These are phyloP conservation scores for Dyspetes luteomarginatus DNA, from an alignment of 2,888 invertebrate genomes.

Conservation along the genomic window DNA sequence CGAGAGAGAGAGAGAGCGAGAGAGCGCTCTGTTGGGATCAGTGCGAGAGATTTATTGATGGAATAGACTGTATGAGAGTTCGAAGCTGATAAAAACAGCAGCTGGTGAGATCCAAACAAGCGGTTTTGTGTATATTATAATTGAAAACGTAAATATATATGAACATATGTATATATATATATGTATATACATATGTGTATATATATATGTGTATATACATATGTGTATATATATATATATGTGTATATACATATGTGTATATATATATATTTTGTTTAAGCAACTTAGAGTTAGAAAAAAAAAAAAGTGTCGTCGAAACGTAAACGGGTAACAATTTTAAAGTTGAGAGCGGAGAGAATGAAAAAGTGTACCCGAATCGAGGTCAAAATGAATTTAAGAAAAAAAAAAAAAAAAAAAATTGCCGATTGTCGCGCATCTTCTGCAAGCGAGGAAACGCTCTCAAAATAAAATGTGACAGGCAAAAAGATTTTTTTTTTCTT, in stretches of 20 bases:
- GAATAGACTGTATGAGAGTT: slow-evolving; percentile 37
- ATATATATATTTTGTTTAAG: background rate
- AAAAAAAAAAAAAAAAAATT: background rate
- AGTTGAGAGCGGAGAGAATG: background rate
- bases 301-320: slow-evolving; percentile 29
- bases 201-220: slow-evolving; percentile 10
- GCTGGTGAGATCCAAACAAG: slow-evolving; percentile 35
- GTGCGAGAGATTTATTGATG: slow-evolving; percentile 28
- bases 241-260: background rate
- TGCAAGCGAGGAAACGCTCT: background rate
- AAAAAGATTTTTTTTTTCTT: no score
- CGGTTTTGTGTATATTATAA: slow-evolving; percentile 54
- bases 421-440: background rate
- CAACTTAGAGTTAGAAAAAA: background rate
- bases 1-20: slow-evolving; percentile 27
- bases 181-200: slow-evolving; percentile 3
- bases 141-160: slow-evolving; percentile 36
- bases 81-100: slow-evolving; percentile 49
- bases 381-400: slow-evolving; percentile 9
- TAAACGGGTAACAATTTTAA: slow-evolving; percentile 1
- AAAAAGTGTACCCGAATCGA: slow-evolving; percentile 16
- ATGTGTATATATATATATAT: background rate
- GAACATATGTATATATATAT: slow-evolving; percentile 6
- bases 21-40: slow-evolving; percentile 10
- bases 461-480: no score